Conservation (phyloP, 2,888 invertebrate genomes). For the Epinotia demarniana region DNA sequence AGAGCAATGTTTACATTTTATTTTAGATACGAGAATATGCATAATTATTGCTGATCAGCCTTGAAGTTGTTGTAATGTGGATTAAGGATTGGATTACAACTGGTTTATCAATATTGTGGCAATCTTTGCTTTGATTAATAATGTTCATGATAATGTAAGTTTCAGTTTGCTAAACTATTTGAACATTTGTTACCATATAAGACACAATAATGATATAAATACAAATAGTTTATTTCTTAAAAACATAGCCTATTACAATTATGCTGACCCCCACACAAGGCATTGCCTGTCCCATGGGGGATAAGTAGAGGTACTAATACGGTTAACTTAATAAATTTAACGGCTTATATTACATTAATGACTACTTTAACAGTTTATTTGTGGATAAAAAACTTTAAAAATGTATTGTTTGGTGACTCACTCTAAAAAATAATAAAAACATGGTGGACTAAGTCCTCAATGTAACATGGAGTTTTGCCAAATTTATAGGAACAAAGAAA, state of each 20-base stretch:
- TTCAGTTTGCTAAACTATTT: neutral
- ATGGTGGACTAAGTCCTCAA: slow-evolving; percentile 10
- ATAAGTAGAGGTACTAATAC: no score
- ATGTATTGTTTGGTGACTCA: slow-evolving; percentile 1
- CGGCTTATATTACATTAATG: no score
- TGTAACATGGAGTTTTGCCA: slow-evolving; percentile 34
- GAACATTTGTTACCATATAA: neutral
- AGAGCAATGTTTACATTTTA: slow-evolving; percentile 32
- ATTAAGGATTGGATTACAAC: slow-evolving; percentile 26
- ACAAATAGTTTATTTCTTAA: no score
- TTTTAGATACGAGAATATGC: slow-evolving; percentile 34
- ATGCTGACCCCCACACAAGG: no score
- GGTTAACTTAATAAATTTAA: no score
- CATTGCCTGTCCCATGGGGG: no score
- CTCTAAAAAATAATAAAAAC: slow-evolving; percentile 12
- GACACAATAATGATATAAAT: neutral
- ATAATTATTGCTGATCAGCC: slow-evolving; percentile 19
- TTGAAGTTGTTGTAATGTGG: slow-evolving; percentile 27
- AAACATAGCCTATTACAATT: no score
- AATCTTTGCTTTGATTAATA: slow-evolving; percentile 24
- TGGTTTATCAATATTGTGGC: slow-evolving; percentile 7
- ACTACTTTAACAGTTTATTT: neutral
- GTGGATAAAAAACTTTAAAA: slow-evolving; percentile 2
- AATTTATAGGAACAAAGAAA: slow-evolving; percentile 25
- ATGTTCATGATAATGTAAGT: slow-evolving; percentile 14